Evolutionary conservation across 2,888 invertebrate genomes (phyloP), one percentile per base, ranked within the genome.

Genomic region (Drosophila pseudotalamancana): DNA sequence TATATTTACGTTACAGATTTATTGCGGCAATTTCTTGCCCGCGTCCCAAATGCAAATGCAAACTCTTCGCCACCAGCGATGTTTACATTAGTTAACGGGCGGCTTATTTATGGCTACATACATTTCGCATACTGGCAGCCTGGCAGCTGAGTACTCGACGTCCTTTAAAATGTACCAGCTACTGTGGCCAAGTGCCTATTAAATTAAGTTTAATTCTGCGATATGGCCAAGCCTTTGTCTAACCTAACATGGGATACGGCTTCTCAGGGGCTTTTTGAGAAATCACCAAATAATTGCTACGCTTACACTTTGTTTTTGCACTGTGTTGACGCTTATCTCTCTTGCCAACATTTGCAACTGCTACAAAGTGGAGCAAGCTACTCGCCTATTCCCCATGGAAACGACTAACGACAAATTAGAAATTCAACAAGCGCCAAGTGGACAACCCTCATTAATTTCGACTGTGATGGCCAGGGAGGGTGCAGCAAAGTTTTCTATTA

Each of bases 351-450:
- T 85, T 81, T 81, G 62, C 88, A 84, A 54, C 66, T 19, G 50
- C 77, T 49, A 80, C 62, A 61, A 74, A 65, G 50, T 81, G 68
- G 48, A 50, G 59, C 76, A 51, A 42, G 59, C 64, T 39, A 56
- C 60, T 50, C 53, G 64, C 31, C 64, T 31, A 72, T 72, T 87
- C 88, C 88, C 88, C 77, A 67, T 71, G 82, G 83, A 85, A 83
- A 73, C 48, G 60, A 23, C 21, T 39, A 63, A 60, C 88, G 81
- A 87, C 88, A 84, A 84, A 84, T 84, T 84, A 84, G 82, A 87
- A 84, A 87, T 88, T 84, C 82, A 83, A 83, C 87, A 84, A 87
- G 87, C 88, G 78, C 88, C 88, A 88, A 84, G 88, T 84, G 88
- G 87, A 88, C 88, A 88, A 88, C 88, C 88, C 83, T 84, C 83